Evolutionary conservation across 64 coral and sea anemone species (phyloP).

Genomic region (Acropora tenuis): DNA sequence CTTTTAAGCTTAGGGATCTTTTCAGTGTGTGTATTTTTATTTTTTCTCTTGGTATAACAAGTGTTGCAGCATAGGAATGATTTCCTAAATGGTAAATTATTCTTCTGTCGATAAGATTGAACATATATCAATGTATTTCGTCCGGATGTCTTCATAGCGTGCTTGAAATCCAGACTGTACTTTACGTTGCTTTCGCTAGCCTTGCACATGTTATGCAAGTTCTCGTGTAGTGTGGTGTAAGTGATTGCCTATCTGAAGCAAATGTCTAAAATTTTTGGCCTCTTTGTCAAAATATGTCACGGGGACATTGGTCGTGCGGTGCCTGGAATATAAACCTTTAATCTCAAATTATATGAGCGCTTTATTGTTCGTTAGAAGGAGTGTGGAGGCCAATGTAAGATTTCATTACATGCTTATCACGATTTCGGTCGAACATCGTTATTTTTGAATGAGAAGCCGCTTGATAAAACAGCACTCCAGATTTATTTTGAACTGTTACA

Average conservation of each 20-base stretch:
- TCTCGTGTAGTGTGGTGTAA: neutral
- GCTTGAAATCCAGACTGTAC: no score
- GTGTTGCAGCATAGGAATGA: neutral
- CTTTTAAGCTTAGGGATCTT: neutral
- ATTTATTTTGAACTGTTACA: neutral
- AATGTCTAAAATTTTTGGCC: neutral
- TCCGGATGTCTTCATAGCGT: neutral
- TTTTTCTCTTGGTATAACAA: neutral
- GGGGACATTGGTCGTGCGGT: no score
- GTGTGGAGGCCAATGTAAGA: neutral
- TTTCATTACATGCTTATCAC: conserved; percentile 2
- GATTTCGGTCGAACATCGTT: neutral
- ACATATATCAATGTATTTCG: neutral
- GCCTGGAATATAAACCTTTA: neutral
- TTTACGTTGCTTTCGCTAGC: no score
- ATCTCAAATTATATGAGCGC: no score
- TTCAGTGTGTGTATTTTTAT: neutral
- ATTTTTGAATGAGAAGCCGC: neutral
- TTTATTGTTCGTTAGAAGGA: neutral
- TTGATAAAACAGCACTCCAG: neutral
- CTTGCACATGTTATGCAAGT: neutral
- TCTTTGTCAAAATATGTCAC: neutral
- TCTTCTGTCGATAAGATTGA: neutral
- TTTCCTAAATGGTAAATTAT: neutral
- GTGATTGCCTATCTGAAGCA: neutral